A percentile compares a stretch with the other conserved stretches of the same genome.
Evolutionary conservation across 2,113 vertebrate genomes (phyloP).

Genomic region (Campylomormyrus tamandua): DNA sequence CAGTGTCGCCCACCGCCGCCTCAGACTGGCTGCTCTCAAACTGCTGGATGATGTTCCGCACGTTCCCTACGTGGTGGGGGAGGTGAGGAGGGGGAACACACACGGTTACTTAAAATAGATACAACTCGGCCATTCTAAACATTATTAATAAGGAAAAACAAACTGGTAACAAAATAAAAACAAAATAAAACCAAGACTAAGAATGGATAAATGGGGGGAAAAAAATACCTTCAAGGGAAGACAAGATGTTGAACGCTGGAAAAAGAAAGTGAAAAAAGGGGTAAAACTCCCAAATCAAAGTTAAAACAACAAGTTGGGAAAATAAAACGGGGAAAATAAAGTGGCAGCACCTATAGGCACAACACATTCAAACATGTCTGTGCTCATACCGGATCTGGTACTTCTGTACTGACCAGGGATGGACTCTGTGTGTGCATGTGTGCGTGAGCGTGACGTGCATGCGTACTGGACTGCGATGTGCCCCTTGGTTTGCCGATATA

Average conservation of each 20-base stretch:
- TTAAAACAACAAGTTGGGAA: conserved; percentile 24
- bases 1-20: not conserved
- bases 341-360: conserved; percentile 1
- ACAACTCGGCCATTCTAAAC: not conserved
- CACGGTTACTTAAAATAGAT: not conserved
- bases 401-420: not conserved
- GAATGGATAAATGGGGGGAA: not conserved
- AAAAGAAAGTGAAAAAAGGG: conserved; percentile 17
- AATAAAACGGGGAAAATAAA: conserved; percentile 4
- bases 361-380: not conserved
- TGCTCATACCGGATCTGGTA: not conserved
- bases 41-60: conserved; percentile 90
- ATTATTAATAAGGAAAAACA: not conserved
- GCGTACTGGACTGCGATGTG: conserved; percentile 83
- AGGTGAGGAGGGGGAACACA: not conserved
- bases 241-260: conserved; percentile 64
- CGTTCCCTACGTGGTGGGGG: conserved; percentile 60
- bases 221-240: conserved; percentile 59
- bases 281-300: conserved; percentile 30
- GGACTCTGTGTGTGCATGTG: conserved; percentile 19
- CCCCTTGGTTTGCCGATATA: conserved; percentile 84
- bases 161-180: not conserved
- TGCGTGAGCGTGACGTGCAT: not conserved
- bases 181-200: conserved; percentile 10
- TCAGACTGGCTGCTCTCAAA: conserved; percentile 76